A percentile compares a stretch with the other conserved stretches of the same genome.
These are phyloP conservation scores for Drosophila melanica DNA, from an alignment of 1,140 invertebrate genomes.

Conservation along the genomic window DNA sequence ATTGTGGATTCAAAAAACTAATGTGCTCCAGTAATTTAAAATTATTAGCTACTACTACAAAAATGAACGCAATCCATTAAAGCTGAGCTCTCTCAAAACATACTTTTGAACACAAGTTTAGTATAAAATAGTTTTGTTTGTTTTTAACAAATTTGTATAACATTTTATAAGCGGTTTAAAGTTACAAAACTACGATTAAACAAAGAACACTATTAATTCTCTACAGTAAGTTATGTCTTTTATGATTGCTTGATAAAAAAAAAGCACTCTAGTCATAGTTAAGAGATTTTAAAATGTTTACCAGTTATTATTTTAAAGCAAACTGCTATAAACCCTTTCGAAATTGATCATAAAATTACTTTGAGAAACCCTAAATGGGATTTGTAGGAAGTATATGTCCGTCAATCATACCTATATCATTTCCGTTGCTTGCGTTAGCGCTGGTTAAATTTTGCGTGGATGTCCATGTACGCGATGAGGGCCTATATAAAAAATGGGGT, in stretches of 20 bases:
- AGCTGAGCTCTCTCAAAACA: too few relatives aligned
- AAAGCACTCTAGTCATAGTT: conserved; percentile 13
- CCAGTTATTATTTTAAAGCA: neutral
- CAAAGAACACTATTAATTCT: conserved; percentile 5
- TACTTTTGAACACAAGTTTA: neutral
- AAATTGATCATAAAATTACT: neutral
- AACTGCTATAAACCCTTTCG: neutral
- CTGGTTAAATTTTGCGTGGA: conserved; percentile 86
- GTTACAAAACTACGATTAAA: conserved; percentile 8
- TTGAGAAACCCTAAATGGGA: neutral
- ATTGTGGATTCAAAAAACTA: neutral
- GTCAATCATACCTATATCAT: conserved; percentile 77
- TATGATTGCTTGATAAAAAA: neutral
- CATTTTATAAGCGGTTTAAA: neutral
- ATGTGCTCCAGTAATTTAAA: neutral
- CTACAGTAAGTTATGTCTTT: neutral
- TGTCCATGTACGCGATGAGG: conserved; percentile 85
- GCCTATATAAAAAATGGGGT: conserved; percentile 35
- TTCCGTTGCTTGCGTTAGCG: conserved; percentile 59
- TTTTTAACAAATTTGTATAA: too few relatives aligned
- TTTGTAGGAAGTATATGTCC: neutral
- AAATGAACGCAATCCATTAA: too few relatives aligned
- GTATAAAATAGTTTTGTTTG: neutral
- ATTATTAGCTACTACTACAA: neutral
- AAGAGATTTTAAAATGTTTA: conserved; percentile 10